Evolutionary conservation across 53 echinoderm and acorn worm species (phyloP), one percentile per base, ranked within the genome.

Genomic region (Patiria pectinifera): DNA sequence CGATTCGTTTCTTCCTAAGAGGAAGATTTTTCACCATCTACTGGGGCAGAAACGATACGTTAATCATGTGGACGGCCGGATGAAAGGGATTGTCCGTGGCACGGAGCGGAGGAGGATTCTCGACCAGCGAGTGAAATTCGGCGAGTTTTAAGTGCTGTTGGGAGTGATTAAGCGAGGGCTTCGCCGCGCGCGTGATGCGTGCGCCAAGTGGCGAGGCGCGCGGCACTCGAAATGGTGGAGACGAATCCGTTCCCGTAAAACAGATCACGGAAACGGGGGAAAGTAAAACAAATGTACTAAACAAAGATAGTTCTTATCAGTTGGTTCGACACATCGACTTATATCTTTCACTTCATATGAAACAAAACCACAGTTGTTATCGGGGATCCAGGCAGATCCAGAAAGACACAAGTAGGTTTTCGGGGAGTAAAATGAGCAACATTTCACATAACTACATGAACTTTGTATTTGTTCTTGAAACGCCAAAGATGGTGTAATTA

Each of bases 11-110:
- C 19, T 78, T 45, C 46, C 11, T 45, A 8, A 49, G 78, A 24
- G 58, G 43, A 62, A 62, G 87, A 76, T 87, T 78, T 88, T 77
- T 61, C 88, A 78, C 78, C 59, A 88, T 88, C 75, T 88, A 88
- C 76, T 45, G 35, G 88, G 58, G 88, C 88, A 78, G 88, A 88
- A 88, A 21, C 45, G 78, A 88, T 88, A 88, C 76, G 88, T 88
- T 88, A 88, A 88, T 88, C 88, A 88, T 45, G 77, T 61, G 43
- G 88, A 59, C 88, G 88, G 88, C 77, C 35, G 88, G 88, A 88
- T 88, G 88, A 88, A 88, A 88, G 88, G 77, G 16, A 4, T 6
- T 8, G n/a, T 35, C 62, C 25, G 9, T 74, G 6, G 74, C 75
- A 47, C 8, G 86, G 62, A n/a, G 13, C 14, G 74, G 47, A 75